Evolutionary conservation across 1,140 invertebrate genomes (phyloP).

Genomic region (Drosophila kohkoa): DNA sequence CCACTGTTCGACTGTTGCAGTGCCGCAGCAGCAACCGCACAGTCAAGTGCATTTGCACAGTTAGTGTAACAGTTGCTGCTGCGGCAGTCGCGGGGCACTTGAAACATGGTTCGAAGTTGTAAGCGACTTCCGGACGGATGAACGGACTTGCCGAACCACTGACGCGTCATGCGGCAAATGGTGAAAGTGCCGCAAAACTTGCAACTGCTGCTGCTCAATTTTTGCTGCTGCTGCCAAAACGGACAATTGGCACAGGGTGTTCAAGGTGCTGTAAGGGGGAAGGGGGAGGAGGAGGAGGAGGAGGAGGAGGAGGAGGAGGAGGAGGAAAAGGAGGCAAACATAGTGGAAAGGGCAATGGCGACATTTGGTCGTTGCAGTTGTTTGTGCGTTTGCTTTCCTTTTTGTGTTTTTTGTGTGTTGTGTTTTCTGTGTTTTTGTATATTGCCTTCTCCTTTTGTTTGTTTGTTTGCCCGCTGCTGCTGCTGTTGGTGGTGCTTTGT

Average conservation of each 20-base stretch:
- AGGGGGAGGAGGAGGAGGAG: background rate
- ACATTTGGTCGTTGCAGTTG: constrained; percentile 60
- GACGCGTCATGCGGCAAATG: constrained; percentile 19
- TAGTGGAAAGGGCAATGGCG: constrained; percentile 9
- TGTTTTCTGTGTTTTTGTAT: constrained; percentile 6
- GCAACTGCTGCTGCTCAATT: constrained; percentile 4
- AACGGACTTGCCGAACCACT: constrained; percentile 30
- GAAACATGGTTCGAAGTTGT: constrained; percentile 42
- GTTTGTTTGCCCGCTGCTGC: constrained; percentile 3
- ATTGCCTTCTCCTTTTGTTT: constrained; percentile 11
- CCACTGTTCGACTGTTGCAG: background rate
- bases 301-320: background rate
- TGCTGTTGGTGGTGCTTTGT: background rate
- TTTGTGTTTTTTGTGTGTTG: constrained; percentile 26
- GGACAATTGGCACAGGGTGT: constrained; percentile 35
- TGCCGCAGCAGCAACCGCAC: background rate
- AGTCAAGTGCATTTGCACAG: constrained; percentile 28
- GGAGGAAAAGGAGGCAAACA: background rate
- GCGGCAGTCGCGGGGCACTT: constrained; percentile 18
- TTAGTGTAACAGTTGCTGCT: constrained; percentile 28
- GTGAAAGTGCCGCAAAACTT: constrained; percentile 38
- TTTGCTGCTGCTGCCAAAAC: background rate
- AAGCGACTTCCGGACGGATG: constrained; percentile 43
- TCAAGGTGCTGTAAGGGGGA: constrained; percentile 9
- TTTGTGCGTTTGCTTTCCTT: constrained; percentile 58